Percentiles rank a stretch among this genome's conserved stretches.
These are phyloP conservation scores for Calyptommatus sinebrachiatus DNA, from an alignment of 2,113 vertebrate species.

Conservation along the genomic window DNA sequence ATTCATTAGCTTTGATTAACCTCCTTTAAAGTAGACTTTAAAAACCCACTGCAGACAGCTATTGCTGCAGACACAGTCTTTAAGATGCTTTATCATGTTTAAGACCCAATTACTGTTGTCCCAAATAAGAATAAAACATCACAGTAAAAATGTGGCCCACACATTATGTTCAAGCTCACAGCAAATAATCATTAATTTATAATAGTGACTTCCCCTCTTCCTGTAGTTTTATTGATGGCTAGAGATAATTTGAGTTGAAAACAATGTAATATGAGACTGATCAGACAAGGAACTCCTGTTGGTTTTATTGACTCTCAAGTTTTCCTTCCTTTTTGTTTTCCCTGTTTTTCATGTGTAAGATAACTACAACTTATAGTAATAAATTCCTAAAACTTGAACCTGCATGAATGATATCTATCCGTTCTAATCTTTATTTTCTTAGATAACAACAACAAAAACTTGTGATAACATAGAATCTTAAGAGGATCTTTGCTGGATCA, in stretches of 20 bases:
- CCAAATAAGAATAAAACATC: slow-evolving; percentile 78
- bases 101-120: slow-evolving; percentile 81
- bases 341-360: slow-evolving; percentile 54
- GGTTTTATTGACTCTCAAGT: slow-evolving; percentile 58
- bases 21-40: slow-evolving; percentile 77
- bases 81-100: slow-evolving; percentile 81
- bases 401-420: slow-evolving; percentile 64
- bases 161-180: slow-evolving; percentile 60
- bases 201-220: slow-evolving; percentile 63
- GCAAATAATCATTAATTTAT: slow-evolving; percentile 79
- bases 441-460: not conserved
- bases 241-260: slow-evolving; percentile 71
- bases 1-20: slow-evolving; percentile 84
- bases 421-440: slow-evolving; percentile 46
- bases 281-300: slow-evolving; percentile 54
- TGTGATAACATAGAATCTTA: slow-evolving; percentile 48
- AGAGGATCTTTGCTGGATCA: no score
- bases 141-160: slow-evolving; percentile 72
- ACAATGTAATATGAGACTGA: slow-evolving; percentile 62
- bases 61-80: slow-evolving; percentile 64
- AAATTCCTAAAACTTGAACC: slow-evolving; percentile 59
- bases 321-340: not conserved
- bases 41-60: slow-evolving; percentile 72
- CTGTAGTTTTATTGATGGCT: slow-evolving; percentile 68
- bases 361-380: slow-evolving; percentile 55